Evolutionary conservation across 2,888 invertebrate genomes (phyloP).

Genomic region (Ganaspis brasiliensis): DNA sequence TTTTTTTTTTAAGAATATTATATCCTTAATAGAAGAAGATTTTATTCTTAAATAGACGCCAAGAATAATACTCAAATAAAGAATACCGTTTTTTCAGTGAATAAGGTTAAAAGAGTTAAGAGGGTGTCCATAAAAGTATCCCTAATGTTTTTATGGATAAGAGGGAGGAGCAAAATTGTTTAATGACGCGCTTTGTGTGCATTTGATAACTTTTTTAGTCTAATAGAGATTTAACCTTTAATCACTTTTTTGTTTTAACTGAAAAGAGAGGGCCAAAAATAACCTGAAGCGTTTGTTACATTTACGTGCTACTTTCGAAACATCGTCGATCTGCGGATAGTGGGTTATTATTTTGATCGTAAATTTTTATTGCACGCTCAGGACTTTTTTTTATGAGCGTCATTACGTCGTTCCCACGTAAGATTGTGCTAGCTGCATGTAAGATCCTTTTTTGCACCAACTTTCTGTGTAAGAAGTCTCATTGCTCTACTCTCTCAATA

Average conservation of each 20-base stretch:
- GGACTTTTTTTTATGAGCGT: constrained; percentile 73
- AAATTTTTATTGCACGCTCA: constrained; percentile 76
- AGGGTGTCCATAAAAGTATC: no score
- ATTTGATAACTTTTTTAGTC: constrained; percentile 2
- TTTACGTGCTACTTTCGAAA: constrained; percentile 35
- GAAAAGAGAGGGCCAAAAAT: not conserved
- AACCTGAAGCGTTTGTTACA: constrained; percentile 14
- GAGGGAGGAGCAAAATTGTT: no score
- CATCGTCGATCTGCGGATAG: constrained; percentile 60
- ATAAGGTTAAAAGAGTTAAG: no score
- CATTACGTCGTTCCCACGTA: constrained; percentile 72
- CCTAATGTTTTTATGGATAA: no score
- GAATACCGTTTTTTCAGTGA: no score
- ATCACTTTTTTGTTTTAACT: constrained; percentile 9
- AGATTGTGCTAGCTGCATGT: constrained; percentile 65
- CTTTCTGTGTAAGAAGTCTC: constrained; percentile 51
- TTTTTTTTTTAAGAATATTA: no score
- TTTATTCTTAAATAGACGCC: no score
- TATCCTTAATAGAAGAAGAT: no score
- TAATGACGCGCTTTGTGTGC: not conserved
- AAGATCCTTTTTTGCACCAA: constrained; percentile 42
- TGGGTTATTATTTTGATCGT: constrained; percentile 75
- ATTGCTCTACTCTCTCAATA: not conserved
- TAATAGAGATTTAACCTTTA: constrained; percentile 1
- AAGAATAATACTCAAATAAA: no score